Base-by-base conservation (phyloP, 2,113 vertebrate species). In the Prunella himalayana region DNA sequence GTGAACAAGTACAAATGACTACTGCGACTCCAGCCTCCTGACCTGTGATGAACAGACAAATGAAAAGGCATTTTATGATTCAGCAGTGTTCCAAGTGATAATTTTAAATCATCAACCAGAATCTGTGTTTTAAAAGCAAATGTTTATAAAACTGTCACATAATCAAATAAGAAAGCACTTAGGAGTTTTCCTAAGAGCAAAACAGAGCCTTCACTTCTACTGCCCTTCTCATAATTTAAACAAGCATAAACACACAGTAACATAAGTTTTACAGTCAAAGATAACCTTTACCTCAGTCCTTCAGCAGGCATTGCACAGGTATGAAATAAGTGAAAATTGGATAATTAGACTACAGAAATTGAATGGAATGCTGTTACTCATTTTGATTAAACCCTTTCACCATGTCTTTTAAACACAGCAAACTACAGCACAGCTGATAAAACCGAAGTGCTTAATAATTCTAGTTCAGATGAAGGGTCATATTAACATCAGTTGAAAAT, bases 401-500 rank as follows among this genome's bases (percentile, higher is more conserved):
- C 27, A 59, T 1, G 0, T 66, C 69, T 83, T 78, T 71, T n/a
- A 94, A 92, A 79, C 30, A 65, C 14, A 27, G n/a, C 24, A 11
- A 35, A 94, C 54, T 86, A 92, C 30, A 88, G 35, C 49, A 79
- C 47, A 86, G 78, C 31, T 60, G 64, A 83, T 65, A 71, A 65
- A 70, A 23, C 30, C 25, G 10, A 63, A 82, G 31, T 93, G 47
- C 45, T 96, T 94, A 93, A 96, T 95, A 83, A 91, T 90, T 92
- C 49, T 76, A 8, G 47, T 95, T 93, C 56, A 89, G 20, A 81
- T 91, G 53, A 94, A 97, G 59, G n/a, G 64, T 91, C 57, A 18
- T 73, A 90, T 95, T 97, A 95, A 95, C 39, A 96, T 82, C 76
- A 92, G 33, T 23, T 64, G 59, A 95, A 47, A 71, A 94, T 78